Conservation (phyloP, 2,797 vertebrate species). For the Sylvia borin region DNA sequence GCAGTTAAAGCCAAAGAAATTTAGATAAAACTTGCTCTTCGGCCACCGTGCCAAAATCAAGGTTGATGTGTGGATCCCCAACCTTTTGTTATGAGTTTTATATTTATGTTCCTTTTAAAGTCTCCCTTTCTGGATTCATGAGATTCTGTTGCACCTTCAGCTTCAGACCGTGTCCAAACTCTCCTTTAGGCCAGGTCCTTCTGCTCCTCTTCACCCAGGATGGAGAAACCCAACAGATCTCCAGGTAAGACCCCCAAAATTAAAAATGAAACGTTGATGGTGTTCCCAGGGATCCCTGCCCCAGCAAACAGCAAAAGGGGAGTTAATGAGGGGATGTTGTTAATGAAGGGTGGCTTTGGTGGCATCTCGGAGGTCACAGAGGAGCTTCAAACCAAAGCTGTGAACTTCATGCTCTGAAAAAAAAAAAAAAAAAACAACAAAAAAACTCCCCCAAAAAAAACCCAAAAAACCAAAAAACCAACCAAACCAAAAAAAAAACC, state of each 20-base stretch:
- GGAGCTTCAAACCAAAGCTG: neutral
- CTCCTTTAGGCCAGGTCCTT: neutral
- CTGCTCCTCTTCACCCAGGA: neutral
- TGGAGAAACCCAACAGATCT: neutral
- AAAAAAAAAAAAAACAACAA: neutral
- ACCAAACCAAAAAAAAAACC: too few species aligned
- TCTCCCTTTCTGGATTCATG: neutral
- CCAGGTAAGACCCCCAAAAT: neutral
- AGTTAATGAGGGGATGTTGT: fast-evolving
- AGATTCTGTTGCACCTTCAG: neutral
- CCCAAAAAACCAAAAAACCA: too few species aligned
- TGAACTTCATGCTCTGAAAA: neutral
- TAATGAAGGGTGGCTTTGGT: neutral
- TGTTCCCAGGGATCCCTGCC: neutral
- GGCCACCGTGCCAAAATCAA: neutral
- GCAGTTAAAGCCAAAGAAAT: neutral
- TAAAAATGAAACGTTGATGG: fast-evolving
- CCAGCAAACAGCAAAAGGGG: neutral
- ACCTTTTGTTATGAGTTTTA: neutral
- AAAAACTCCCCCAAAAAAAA: neutral
- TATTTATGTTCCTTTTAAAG: neutral
- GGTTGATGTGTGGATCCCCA: neutral
- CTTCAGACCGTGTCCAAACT: fast-evolving
- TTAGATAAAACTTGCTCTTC: neutral
- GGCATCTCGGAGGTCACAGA: neutral